Evolutionary conservation across 2,888 invertebrate genomes (phyloP).

Genomic region (Drosophila fulvimacula): DNA sequence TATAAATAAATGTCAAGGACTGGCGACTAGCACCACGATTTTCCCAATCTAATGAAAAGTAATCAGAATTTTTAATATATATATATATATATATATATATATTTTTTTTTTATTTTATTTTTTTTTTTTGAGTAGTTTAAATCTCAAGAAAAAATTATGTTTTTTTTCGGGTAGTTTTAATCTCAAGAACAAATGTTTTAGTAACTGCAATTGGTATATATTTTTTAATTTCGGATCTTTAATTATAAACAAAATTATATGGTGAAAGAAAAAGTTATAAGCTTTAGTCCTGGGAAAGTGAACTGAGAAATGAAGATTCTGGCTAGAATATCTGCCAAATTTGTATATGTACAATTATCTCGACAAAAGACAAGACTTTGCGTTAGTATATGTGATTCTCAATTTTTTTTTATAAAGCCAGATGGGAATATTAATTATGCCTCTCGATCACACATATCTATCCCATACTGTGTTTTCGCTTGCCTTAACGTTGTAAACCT

Average conservation of each 20-base stretch:
- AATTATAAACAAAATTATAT: background rate
- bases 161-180: too few relatives aligned
- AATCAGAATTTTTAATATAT: too few relatives aligned
- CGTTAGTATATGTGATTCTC: too few relatives aligned
- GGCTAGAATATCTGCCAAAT: background rate
- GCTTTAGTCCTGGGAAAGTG: background rate
- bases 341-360: background rate
- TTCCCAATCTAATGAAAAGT: too few relatives aligned
- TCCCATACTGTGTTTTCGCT: conserved; percentile 28
- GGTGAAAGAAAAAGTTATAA: background rate
- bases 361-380: too few relatives aligned
- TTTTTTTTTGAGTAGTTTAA: too few relatives aligned
- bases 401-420: too few relatives aligned
- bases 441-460: conserved; percentile 17
- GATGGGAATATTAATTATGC: background rate
- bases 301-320: background rate
- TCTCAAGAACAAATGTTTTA: background rate
- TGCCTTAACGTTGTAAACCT: conserved; percentile 48
- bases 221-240: background rate
- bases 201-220: background rate
- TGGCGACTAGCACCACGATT: too few relatives aligned
- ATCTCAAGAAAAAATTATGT: background rate
- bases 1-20: too few relatives aligned
- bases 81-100: too few relatives aligned
- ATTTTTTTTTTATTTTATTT: too few relatives aligned